Base-by-base conservation (phyloP, 2,113 vertebrate genomes). In the Oncorhynchus nerka region DNA sequence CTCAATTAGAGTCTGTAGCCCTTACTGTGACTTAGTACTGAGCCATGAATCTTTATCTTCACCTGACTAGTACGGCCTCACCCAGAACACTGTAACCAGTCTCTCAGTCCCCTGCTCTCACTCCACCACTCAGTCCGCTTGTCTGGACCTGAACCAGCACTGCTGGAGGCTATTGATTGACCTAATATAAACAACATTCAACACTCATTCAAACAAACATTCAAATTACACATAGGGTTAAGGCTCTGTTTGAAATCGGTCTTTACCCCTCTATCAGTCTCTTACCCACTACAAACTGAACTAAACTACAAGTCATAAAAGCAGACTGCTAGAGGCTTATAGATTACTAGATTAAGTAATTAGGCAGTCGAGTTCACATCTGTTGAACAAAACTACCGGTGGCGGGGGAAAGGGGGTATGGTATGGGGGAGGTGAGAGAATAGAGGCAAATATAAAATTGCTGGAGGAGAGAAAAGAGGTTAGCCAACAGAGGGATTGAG, bases 291-390 rank as follows among this genome's bases (percentile, higher is more conserved):
- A 39, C 26, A 32, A 48, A 73, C 64, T 24, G 11, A 48, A 39
- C 45, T 39, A 39, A 39, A 39, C 39, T 39, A 39, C 8, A 9
- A 67, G 8, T 76, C 32, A 75, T 82, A 81, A 75, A 71, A 32
- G 15, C 73, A 76, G 75, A 39, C 45, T 12, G 20, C 9, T 80
- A 77, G 51, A 70, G 77, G 80, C 49, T 82, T 78, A 85, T 69
- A 81, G 75, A 81, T 80, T 79, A 77, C 51, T 80, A 76, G 77
- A 82, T 83, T 2, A 71, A 84, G 72, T 72, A 70, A 79, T 82
- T 71, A 79, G 65, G n/a, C 75, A 72, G 73, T 19, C 51, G 67
- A 75, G 75, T 77, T 79, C 69, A 84, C 84, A 86, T 83, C 80
- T 83, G 84, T 73, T 81, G 66, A 55, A 71, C 26, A 16, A 72